Percentiles rank a stretch among this genome's conserved stretches.
These are phyloP conservation scores for Fopius arisanus DNA, from an alignment of 1,140 invertebrate genomes.

Conservation along the genomic window DNA sequence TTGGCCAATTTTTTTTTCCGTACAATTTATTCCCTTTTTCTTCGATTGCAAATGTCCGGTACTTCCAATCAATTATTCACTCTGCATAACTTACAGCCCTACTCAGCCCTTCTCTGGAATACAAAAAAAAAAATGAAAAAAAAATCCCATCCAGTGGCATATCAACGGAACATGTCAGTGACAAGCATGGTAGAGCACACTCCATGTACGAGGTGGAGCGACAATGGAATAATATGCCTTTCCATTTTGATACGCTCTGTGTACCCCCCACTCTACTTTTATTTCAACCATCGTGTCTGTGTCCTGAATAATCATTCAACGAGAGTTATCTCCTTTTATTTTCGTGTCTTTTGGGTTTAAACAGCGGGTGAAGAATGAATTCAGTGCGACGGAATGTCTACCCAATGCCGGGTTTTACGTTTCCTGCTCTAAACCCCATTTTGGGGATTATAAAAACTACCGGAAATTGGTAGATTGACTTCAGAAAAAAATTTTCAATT, in stretches of 20 bases:
- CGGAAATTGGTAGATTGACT: too few relatives aligned
- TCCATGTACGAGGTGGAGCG: neutral
- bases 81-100: neutral
- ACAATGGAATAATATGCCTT: slow-evolving; percentile 5
- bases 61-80: slow-evolving; percentile 3
- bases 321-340: neutral
- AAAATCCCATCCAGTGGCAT: neutral
- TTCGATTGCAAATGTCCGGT: neutral
- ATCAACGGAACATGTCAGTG: slow-evolving; percentile 1
- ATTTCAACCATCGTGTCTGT: slow-evolving; percentile 1
- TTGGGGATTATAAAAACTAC: too few relatives aligned
- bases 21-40: neutral
- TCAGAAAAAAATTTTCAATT: too few relatives aligned
- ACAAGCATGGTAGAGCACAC: neutral
- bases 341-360: neutral
- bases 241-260: slow-evolving; percentile 2
- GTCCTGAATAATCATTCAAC: slow-evolving; percentile 2
- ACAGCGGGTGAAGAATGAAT: neutral
- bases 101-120: neutral
- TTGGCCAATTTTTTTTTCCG: neutral
- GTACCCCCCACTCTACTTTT: neutral
- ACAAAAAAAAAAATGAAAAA: neutral
- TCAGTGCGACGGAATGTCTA: too few relatives aligned
- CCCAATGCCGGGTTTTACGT: too few relatives aligned
- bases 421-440: too few relatives aligned